Conservation (phyloP, 2,888 invertebrate species). For the Callinectes sapidus region DNA sequence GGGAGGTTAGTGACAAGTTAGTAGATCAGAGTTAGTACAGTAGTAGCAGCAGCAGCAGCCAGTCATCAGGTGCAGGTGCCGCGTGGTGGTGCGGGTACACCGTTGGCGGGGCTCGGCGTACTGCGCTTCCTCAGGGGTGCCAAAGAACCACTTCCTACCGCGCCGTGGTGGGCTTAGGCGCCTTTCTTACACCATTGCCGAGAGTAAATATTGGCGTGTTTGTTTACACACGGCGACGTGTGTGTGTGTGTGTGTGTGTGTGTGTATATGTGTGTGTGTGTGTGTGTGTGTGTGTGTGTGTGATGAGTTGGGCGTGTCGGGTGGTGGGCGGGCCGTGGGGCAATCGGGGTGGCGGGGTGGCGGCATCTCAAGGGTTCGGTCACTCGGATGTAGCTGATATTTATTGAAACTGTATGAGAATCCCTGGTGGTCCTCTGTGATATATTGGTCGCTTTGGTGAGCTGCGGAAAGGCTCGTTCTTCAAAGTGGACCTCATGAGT, state of each 20-base stretch:
- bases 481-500: not conserved
- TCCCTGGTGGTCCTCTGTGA: not conserved
- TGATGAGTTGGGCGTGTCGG: not conserved
- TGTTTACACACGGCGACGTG: not conserved
- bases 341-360: not conserved
- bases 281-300: not conserved
- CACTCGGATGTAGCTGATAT: not conserved
- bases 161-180: not conserved
- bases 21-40: not conserved
- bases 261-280: no score
- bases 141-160: not conserved
- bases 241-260: not conserved
- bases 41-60: not conserved
- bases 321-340: not conserved
- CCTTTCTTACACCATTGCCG: not conserved
- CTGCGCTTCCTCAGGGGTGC: not conserved
- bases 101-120: not conserved
- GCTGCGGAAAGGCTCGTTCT: not conserved
- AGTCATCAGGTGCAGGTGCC: not conserved
- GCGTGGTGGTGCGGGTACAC: not conserved
- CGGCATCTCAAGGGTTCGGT: not conserved
- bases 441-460: not conserved
- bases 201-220: not conserved
- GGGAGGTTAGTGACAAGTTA: slow-evolving; percentile 12
- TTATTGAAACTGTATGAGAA: not conserved